phyloP scores from a whole-genome alignment of 2,888 invertebrate species.

The Maniola hyperantus region DNA sequence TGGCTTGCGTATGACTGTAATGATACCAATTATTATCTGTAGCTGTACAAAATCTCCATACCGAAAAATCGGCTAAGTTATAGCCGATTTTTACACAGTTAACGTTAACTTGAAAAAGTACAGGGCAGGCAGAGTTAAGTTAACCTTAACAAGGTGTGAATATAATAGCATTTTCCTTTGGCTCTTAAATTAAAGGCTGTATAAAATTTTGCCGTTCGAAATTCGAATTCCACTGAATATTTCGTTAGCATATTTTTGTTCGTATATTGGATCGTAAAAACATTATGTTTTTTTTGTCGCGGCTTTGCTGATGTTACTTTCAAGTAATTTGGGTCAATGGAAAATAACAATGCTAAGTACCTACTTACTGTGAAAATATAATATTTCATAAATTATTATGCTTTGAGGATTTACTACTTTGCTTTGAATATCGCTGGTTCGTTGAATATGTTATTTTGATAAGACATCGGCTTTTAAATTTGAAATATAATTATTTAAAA shows the following conservation, averaged over 20 bases:
- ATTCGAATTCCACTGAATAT: not conserved
- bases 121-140: no score
- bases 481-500: no score
- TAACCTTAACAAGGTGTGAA: no score
- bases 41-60: no score
- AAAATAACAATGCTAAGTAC: constrained; percentile 12
- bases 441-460: no score
- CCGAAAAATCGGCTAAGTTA: no score
- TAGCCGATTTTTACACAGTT: no score
- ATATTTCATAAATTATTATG: constrained; percentile 1
- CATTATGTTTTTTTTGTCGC: constrained; percentile 4
- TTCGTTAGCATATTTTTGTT: constrained; percentile 15
- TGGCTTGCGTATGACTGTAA: no score
- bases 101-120: no score
- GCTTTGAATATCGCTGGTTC: constrained; percentile 1
- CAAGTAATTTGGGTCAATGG: constrained; percentile 14
- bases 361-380: constrained; percentile 6
- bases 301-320: constrained; percentile 11
- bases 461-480: no score
- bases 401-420: not conserved
- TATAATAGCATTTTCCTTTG: not conserved
- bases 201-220: not conserved
- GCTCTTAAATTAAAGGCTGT: not conserved
- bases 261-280: constrained; percentile 6
- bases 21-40: no score